phyloP scores from a whole-genome alignment of 2,113 vertebrate species.

The Tapirus terrestris region DNA sequence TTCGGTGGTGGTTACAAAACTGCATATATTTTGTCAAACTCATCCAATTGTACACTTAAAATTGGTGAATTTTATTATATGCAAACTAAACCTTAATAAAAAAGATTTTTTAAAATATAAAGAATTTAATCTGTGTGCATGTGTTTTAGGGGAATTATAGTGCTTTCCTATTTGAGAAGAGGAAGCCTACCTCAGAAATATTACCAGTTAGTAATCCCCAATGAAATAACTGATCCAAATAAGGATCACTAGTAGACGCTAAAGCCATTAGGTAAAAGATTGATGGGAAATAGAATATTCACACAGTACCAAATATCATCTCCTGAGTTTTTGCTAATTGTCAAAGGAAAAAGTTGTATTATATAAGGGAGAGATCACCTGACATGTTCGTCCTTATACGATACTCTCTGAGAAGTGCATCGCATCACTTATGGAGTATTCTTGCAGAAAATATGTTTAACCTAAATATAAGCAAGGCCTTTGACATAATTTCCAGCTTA shows the following conservation, averaged over 20 bases:
- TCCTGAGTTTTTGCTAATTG: not conserved
- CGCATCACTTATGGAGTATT: not conserved
- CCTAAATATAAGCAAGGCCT: not conserved
- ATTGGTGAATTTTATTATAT: not conserved
- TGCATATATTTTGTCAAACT: not conserved
- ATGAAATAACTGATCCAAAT: not conserved
- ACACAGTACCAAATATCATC: not conserved
- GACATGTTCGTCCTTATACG: not conserved
- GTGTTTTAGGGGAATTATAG: not conserved
- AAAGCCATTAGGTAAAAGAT: not conserved
- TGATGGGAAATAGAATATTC: not conserved
- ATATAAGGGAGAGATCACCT: not conserved
- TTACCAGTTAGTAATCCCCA: not conserved
- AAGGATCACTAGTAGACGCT: not conserved
- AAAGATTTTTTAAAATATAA: not conserved
- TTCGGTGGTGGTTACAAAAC: not conserved
- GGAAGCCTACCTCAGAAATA: not conserved
- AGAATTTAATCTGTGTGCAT: not conserved
- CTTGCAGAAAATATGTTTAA: not conserved
- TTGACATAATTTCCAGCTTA: not conserved
- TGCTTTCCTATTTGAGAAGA: not conserved
- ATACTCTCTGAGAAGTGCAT: not conserved
- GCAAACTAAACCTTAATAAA: conserved; percentile 34
- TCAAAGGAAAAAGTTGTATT: not conserved
- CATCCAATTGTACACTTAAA: not conserved